Percentiles rank a stretch among this genome's conserved stretches.
phyloP scores from a whole-genome alignment of 2,113 vertebrate genomes.

The Malurus elegans region DNA sequence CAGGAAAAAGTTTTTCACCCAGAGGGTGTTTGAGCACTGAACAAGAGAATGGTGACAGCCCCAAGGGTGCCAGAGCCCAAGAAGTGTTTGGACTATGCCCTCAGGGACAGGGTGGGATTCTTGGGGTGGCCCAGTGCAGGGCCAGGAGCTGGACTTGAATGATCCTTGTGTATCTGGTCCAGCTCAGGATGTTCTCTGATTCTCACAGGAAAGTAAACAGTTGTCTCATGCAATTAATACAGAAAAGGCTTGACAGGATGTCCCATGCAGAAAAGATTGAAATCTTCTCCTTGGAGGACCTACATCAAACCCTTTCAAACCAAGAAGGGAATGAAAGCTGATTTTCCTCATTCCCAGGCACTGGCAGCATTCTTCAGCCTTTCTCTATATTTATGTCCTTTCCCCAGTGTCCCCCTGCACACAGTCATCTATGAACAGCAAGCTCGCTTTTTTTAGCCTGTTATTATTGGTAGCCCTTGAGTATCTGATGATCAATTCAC shows the following conservation, averaged over 20 bases:
- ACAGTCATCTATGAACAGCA: fast-evolving
- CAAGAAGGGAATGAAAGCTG: background rate
- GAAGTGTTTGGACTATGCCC: background rate
- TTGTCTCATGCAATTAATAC: too few relatives aligned
- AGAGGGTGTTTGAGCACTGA: background rate
- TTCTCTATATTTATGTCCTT: background rate
- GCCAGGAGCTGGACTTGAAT: background rate
- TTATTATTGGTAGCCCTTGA: background rate
- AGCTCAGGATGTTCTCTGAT: too few relatives aligned
- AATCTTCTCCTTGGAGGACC: background rate
- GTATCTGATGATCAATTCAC: background rate
- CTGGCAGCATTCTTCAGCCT: background rate
- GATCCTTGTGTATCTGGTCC: background rate
- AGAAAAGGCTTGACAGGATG: background rate
- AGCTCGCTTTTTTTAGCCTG: background rate
- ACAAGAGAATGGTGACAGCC: background rate
- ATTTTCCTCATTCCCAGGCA: background rate
- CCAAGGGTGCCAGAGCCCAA: background rate
- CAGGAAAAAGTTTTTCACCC: background rate
- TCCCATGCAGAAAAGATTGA: background rate
- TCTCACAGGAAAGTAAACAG: background rate
- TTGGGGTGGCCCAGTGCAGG: background rate
- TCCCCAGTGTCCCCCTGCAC: background rate
- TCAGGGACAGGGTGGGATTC: background rate
- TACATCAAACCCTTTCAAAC: background rate